These are phyloP conservation scores for Hestina assimilis DNA, from an alignment of 1,140 invertebrate genomes.

Conservation along the genomic window DNA sequence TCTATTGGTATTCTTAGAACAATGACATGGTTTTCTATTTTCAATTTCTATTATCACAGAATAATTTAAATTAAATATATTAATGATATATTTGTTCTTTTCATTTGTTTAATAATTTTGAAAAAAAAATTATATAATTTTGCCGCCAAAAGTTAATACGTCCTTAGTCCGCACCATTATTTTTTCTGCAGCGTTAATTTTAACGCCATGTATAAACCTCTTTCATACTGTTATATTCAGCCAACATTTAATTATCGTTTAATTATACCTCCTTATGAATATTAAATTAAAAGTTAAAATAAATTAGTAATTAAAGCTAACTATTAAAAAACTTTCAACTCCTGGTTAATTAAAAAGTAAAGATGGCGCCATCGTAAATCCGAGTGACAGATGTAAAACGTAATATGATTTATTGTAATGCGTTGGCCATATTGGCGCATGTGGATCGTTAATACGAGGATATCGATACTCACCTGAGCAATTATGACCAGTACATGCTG, in stretches of 20 bases:
- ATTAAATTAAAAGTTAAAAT: neutral
- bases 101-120: no score
- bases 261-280: neutral
- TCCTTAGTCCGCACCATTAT: no score
- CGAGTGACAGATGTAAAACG: conserved; percentile 21
- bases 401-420: conserved; percentile 23
- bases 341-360: conserved; percentile 4
- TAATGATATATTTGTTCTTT: no score
- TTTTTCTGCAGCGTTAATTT: no score
- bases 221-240: neutral
- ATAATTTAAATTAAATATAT: no score
- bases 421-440: conserved; percentile 5
- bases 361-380: conserved; percentile 12
- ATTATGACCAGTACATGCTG: conserved; percentile 6
- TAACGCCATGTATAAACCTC: no score
- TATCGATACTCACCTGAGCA: conserved; percentile 10
- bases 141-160: no score
- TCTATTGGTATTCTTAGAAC: conserved; percentile 1
- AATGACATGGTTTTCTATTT: neutral
- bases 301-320: neutral
- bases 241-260: no score
- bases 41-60: neutral
- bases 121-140: neutral
- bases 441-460: conserved; percentile 6
- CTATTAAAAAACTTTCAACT: neutral